Evolutionary conservation across 2,113 vertebrate genomes (phyloP).

Genomic region (Chlorodrepanis virens): DNA sequence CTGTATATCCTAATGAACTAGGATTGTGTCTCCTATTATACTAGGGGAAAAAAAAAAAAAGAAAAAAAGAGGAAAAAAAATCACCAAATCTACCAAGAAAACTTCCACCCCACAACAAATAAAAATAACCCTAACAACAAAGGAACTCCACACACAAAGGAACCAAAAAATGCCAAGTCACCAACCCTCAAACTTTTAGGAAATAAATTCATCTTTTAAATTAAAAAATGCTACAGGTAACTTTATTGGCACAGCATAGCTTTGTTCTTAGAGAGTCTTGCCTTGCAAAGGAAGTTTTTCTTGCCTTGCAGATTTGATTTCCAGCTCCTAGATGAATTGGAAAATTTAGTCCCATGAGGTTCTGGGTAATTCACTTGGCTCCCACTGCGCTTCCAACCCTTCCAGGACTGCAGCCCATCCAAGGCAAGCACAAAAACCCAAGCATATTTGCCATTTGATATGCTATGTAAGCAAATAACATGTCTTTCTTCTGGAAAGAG

Average conservation of each 20-base stretch:
- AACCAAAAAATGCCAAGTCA: not conserved
- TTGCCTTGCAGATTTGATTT: not conserved
- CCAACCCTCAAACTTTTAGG: not conserved
- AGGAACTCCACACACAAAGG: not conserved
- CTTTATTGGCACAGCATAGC: not conserved
- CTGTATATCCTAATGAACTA: not conserved
- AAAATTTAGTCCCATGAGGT: not conserved
- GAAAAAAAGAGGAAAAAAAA: accelerated
- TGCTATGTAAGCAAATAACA: constrained; percentile 22
- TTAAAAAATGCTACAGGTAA: not conserved
- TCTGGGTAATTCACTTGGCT: not conserved
- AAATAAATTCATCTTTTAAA: not conserved
- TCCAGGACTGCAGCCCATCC: not conserved
- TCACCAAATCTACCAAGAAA: not conserved
- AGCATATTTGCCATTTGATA: constrained; percentile 20
- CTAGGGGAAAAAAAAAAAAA: not conserved
- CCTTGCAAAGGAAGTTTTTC: not conserved
- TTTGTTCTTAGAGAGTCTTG: not conserved
- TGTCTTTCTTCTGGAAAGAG: constrained; percentile 10
- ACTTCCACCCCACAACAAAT: accelerated
- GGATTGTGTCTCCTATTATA: not conserved
- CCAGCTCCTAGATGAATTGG: not conserved
- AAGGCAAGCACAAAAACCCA: constrained; percentile 22
- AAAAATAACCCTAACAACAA: not conserved
- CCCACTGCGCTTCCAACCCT: not conserved